phyloP scores from a whole-genome alignment of 2,888 invertebrate species.

The Amphipoea oculea region DNA sequence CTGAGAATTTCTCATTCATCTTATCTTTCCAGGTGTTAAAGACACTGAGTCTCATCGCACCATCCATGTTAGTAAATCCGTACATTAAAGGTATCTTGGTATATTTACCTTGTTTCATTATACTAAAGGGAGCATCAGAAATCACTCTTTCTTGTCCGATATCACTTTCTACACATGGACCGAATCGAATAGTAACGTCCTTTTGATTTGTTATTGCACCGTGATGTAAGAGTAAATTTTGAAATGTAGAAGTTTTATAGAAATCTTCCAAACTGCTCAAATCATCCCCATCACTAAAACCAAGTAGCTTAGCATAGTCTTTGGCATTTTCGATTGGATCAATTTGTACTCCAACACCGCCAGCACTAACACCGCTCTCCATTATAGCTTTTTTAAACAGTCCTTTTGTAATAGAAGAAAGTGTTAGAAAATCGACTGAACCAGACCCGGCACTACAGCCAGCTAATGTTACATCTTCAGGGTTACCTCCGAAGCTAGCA shows the following conservation, averaged over 20 bases:
- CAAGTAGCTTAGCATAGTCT: conserved; percentile 70
- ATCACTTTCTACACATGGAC: conserved; percentile 73
- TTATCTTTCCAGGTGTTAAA: conserved; percentile 64
- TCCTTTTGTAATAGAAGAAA: conserved; percentile 75
- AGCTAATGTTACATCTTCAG: conserved; percentile 77
- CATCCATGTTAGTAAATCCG: conserved; percentile 75
- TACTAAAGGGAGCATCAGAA: conserved; percentile 57
- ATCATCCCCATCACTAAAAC: conserved; percentile 73
- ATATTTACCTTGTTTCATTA: conserved; percentile 58
- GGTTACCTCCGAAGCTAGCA: conserved; percentile 78
- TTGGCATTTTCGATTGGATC: conserved; percentile 77
- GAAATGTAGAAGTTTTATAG: conserved; percentile 72
- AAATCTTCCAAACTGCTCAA: conserved; percentile 75
- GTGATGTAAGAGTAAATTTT: conserved; percentile 59
- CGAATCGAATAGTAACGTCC: conserved; percentile 57
- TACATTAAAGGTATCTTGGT: conserved; percentile 63
- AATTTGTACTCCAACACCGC: conserved; percentile 71
- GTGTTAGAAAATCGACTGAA: conserved; percentile 75
- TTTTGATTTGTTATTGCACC: conserved; percentile 35
- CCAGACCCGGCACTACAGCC: conserved; percentile 80
- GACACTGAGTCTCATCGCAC: conserved; percentile 54
- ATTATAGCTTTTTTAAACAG: conserved; percentile 78
- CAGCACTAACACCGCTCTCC: conserved; percentile 75
- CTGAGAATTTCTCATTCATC: conserved; percentile 73
- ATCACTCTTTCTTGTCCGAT: conserved; percentile 62